phyloP scores from a whole-genome alignment of 2,888 invertebrate genomes.

The Heliconius cydno region DNA sequence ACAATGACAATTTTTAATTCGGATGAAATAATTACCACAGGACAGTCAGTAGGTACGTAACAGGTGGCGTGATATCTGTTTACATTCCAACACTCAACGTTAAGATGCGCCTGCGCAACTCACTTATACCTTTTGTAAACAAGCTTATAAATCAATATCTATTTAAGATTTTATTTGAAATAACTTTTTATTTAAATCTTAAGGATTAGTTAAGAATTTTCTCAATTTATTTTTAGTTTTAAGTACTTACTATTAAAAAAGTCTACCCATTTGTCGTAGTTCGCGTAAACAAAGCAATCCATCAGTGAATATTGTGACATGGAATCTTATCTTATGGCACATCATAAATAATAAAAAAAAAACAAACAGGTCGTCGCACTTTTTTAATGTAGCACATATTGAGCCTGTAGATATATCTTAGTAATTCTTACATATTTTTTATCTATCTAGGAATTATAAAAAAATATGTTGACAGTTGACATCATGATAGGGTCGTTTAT shows the following conservation, averaged over 20 bases:
- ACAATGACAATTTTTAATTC: neutral
- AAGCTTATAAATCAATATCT: conserved; percentile 6
- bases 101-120: conserved; percentile 41
- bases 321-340: neutral
- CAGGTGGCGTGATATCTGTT: conserved; percentile 46
- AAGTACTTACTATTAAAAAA: neutral
- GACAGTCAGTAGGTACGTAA: conserved; percentile 26
- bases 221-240: neutral
- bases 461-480: too few relatives aligned
- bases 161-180: neutral
- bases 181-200: neutral
- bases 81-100: conserved; percentile 38
- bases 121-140: conserved; percentile 38
- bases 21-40: neutral
- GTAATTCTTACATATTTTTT: neutral
- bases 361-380: conserved; percentile 12
- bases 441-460: too few relatives aligned
- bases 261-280: neutral
- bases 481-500: too few relatives aligned
- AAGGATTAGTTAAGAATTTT: neutral
- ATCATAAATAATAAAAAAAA: neutral
- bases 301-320: conserved; percentile 30
- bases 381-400: neutral
- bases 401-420: neutral
- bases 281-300: conserved; percentile 43